Evolutionary conservation across 2,797 vertebrate species (phyloP), one percentile per base, ranked within the genome.

Genomic region (Fringilla coelebs): DNA sequence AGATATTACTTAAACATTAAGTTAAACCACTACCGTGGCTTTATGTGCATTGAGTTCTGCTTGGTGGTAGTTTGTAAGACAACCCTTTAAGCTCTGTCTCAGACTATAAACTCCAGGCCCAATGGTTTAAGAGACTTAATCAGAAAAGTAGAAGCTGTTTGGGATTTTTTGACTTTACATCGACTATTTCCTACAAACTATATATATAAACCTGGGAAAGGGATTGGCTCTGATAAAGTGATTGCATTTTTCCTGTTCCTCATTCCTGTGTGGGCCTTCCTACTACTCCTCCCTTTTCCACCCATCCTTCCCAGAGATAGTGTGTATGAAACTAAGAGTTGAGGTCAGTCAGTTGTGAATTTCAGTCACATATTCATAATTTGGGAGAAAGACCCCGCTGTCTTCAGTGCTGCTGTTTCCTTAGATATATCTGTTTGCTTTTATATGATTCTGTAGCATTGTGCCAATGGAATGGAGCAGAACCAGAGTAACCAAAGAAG

Each of bases 231-330:
- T 81, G 90, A 76, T 95, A 73, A 92, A 72, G 51, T 71, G 43
- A 77, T 84, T 88, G 62, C 83, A 70, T 86, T 96, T 94, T 96
- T 95, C 93, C 93, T 96, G 94, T 96, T 96, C 96, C 96, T 96
- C 93, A 86, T 95, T 96, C 96, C 85, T 93, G n/a, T 60, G 12
- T 9, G 32, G 89, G 70, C 92, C 89, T 94, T 85, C 32, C 19
- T n/a, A 11, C 67, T 73, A 26, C 67, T 90, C 43, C 93, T 95
- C 66, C 88, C 82, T 88, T 62, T 90, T 66, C 82, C 93, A 91
- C 82, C 66, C 79, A 72, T 78, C 62, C n/a, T 87, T 29, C 25
- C 22, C 76, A 2, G 19, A 45, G 40, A 34, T 2, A 43, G 13
- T 3, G 11, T 67, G 26, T 54, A 5, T 65, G 65, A 77, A 89